These are phyloP conservation scores for Platichthys flesus DNA, from an alignment of 2,113 vertebrate genomes.

Conservation along the genomic window DNA sequence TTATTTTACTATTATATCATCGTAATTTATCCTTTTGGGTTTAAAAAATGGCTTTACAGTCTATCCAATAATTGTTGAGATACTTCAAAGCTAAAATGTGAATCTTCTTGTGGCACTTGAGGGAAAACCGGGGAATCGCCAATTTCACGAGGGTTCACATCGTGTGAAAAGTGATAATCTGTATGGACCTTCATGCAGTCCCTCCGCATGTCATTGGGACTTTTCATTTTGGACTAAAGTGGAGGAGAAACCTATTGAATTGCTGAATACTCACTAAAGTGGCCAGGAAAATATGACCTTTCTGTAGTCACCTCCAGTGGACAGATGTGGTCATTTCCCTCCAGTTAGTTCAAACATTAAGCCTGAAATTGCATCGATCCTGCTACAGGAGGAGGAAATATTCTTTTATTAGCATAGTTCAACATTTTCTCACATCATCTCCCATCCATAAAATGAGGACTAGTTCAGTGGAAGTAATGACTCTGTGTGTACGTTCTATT, in stretches of 20 bases:
- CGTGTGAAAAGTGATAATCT: background rate
- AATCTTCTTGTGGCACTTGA: background rate
- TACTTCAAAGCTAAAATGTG: background rate
- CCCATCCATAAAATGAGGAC: constrained; percentile 17
- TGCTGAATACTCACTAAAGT: background rate
- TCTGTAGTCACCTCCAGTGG: no score
- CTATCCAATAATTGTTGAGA: background rate
- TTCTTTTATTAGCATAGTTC: background rate
- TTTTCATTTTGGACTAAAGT: background rate
- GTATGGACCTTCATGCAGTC: no score
- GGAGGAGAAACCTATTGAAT: background rate
- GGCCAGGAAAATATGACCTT: background rate
- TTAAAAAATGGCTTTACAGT: no score
- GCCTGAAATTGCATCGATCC: background rate
- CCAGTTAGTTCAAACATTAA: background rate
- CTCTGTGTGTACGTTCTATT: background rate
- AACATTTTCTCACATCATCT: constrained; percentile 18
- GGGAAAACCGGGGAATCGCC: background rate
- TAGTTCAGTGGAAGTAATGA: background rate
- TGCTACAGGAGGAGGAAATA: background rate
- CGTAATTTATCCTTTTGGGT: background rate
- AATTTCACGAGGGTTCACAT: background rate
- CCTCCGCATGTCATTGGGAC: no score
- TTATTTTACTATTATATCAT: background rate
- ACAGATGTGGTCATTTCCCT: background rate